phyloP scores from a whole-genome alignment of 1,140 invertebrate species.

The Hermetia illucens region DNA sequence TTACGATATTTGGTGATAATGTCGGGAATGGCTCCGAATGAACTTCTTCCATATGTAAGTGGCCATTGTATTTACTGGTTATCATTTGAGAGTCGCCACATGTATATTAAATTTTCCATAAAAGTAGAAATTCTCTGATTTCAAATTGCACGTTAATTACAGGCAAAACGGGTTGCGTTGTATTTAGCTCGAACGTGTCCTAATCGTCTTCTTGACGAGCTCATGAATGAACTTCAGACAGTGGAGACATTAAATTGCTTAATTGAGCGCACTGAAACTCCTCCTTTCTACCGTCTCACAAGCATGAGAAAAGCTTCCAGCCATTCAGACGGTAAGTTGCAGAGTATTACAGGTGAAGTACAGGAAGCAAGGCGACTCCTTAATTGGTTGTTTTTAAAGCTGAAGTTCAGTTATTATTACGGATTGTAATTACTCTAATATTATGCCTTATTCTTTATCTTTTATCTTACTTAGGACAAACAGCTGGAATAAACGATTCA shows the following conservation, averaged over 20 bases:
- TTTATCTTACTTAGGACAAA: slow-evolving; percentile 17
- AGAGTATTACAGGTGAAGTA: too few species aligned
- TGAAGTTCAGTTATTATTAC: too few species aligned
- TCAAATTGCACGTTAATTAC: too few species aligned
- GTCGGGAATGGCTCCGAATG: slow-evolving; percentile 85
- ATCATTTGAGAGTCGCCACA: neutral
- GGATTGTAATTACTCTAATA: too few species aligned
- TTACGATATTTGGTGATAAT: slow-evolving; percentile 95
- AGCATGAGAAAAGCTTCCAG: slow-evolving; percentile 79
- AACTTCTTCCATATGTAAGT: slow-evolving; percentile 78
- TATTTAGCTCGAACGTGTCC: slow-evolving; percentile 82
- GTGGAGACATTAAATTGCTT: slow-evolving; percentile 90
- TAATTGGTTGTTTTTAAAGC: too few species aligned
- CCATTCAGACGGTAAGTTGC: slow-evolving; percentile 52
- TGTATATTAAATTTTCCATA: too few species aligned
- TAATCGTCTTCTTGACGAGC: slow-evolving; percentile 84
- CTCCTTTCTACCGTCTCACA: slow-evolving; percentile 90
- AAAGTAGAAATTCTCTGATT: too few species aligned
- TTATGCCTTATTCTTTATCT: too few species aligned
- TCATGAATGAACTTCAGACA: slow-evolving; percentile 93
- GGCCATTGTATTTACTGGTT: neutral
- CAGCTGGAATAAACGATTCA: slow-evolving; percentile 28
- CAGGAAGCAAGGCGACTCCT: too few species aligned
- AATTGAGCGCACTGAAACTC: slow-evolving; percentile 92
- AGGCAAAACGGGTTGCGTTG: slow-evolving; percentile 89